A percentile compares a stretch with the other conserved stretches of the same genome.
These are phyloP conservation scores for Calyptomena viridis DNA, from an alignment of 2,113 vertebrate species.

Conservation along the genomic window DNA sequence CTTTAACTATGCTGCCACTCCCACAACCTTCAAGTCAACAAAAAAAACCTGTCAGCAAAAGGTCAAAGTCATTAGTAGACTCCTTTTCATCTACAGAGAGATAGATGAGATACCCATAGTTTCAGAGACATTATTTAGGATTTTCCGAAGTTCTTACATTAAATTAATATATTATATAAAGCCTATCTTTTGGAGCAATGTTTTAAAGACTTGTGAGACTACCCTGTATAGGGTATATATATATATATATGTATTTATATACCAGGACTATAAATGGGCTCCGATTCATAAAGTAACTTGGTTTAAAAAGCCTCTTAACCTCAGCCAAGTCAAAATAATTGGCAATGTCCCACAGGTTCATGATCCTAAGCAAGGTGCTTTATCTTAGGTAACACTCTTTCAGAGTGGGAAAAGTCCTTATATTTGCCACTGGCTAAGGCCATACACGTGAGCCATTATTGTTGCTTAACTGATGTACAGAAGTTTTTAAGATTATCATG, in stretches of 20 bases:
- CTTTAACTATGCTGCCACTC: slow-evolving; percentile 51
- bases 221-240: background rate
- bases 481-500: background rate
- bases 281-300: background rate
- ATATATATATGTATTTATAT: too few species aligned
- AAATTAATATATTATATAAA: background rate
- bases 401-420: background rate
- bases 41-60: slow-evolving; percentile 42
- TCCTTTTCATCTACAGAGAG: slow-evolving; percentile 12
- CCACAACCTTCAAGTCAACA: slow-evolving; percentile 41
- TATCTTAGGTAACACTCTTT: background rate
- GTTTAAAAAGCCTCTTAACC: background rate
- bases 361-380: background rate
- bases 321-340: background rate
- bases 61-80: slow-evolving; percentile 38
- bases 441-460: background rate
- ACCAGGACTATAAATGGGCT: background rate
- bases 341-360: background rate
- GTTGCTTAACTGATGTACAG: background rate
- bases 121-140: slow-evolving; percentile 2
- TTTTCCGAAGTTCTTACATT: background rate
- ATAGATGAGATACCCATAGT: slow-evolving; percentile 30
- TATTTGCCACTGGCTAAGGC: background rate
- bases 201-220: background rate
- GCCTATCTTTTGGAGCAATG: background rate